These are phyloP conservation scores for Dexiosoma caninum DNA, from an alignment of 2,888 invertebrate genomes.

Conservation along the genomic window DNA sequence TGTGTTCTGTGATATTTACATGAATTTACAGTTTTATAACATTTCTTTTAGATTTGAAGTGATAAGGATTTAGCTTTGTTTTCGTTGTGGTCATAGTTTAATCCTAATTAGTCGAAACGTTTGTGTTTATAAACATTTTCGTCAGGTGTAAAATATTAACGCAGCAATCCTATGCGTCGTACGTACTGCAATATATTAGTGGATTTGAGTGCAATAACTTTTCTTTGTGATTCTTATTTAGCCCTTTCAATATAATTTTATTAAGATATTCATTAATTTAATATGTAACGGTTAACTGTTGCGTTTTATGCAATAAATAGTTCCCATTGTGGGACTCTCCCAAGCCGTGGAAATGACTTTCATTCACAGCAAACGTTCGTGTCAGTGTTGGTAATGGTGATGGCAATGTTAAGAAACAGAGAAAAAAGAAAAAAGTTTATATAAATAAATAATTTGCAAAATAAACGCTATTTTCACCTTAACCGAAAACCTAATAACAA, in stretches of 20 bases:
- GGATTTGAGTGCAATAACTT: neutral
- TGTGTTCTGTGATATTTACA: neutral
- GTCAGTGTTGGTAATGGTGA: constrained; percentile 45
- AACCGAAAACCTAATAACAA: constrained; percentile 61
- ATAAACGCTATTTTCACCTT: constrained; percentile 64
- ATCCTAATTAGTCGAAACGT: too few relatives aligned
- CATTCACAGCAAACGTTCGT: constrained; percentile 47
- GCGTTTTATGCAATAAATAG: constrained; percentile 58
- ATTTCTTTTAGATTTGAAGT: neutral
- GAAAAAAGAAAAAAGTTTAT: constrained; percentile 41
- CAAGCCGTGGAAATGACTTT: constrained; percentile 55
- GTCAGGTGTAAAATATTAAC: neutral
- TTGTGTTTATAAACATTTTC: neutral
- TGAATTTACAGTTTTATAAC: neutral
- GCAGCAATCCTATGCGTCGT: neutral
- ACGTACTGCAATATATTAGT: too few relatives aligned
- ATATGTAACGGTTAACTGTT: constrained; percentile 59
- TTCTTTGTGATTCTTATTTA: neutral
- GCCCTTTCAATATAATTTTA: constrained; percentile 42
- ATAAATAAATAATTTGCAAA: constrained; percentile 63
- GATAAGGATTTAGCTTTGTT: too few relatives aligned
- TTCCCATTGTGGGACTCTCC: constrained; percentile 62
- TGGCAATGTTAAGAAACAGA: constrained; percentile 43
- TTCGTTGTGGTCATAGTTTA: too few relatives aligned
- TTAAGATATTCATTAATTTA: constrained; percentile 58